Evolutionary conservation across 2,113 vertebrate genomes (phyloP).

Genomic region (Chionodraco myersi): DNA sequence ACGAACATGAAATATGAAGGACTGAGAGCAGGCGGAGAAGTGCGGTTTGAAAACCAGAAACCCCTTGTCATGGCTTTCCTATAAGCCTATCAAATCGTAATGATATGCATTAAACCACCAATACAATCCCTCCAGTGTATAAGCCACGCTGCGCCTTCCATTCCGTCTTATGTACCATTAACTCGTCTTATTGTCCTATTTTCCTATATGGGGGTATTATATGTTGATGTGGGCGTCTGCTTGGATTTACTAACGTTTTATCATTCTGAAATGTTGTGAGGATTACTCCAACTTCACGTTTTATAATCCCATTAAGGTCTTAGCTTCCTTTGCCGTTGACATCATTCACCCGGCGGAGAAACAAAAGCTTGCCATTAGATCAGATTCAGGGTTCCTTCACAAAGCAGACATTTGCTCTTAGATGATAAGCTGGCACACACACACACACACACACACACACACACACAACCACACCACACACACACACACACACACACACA

Average conservation of each 20-base stretch:
- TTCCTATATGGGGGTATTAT: slow-evolving; percentile 34
- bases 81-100: slow-evolving; percentile 56
- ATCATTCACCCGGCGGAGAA: slow-evolving; percentile 49
- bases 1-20: slow-evolving; percentile 10
- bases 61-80: slow-evolving; percentile 50
- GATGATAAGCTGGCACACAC: slow-evolving; percentile 39
- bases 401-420: slow-evolving; percentile 63
- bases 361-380: slow-evolving; percentile 68
- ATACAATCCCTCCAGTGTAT: slow-evolving; percentile 29
- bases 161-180: slow-evolving; percentile 47
- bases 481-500: no score
- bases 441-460: no score
- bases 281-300: slow-evolving; percentile 67
- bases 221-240: slow-evolving; percentile 8
- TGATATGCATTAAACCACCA: slow-evolving; percentile 59
- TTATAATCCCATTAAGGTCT: slow-evolving; percentile 65
- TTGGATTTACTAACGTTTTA: slow-evolving; percentile 29
- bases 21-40: slow-evolving; percentile 12
- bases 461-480: no score
- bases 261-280: slow-evolving; percentile 48
- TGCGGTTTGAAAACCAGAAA: slow-evolving; percentile 52
- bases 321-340: slow-evolving; percentile 42
- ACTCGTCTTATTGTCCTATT: slow-evolving; percentile 38
- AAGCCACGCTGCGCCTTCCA: slow-evolving; percentile 25
- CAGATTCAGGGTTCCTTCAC: slow-evolving; percentile 60